phyloP scores from a whole-genome alignment of 2,888 invertebrate species.

The Drosophila atripex region DNA sequence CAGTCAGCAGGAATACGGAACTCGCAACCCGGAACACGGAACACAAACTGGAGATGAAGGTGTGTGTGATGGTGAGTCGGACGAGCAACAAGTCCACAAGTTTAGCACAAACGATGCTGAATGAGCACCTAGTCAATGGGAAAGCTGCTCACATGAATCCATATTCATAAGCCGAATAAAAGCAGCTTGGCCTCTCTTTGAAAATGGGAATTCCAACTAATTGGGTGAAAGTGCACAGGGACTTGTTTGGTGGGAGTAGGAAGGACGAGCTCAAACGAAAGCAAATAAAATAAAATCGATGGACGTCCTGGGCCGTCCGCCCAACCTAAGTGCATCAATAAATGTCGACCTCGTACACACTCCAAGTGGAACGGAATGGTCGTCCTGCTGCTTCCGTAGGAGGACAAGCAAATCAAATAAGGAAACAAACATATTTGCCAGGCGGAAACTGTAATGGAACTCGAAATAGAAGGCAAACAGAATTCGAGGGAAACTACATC shows the following conservation, averaged over 20 bases:
- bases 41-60: slow-evolving; percentile 5
- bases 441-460: slow-evolving; percentile 49
- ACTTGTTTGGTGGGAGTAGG: slow-evolving; percentile 2
- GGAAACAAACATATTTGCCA: slow-evolving; percentile 62
- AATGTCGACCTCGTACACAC: slow-evolving; percentile 54
- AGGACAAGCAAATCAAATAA: slow-evolving; percentile 68
- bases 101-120: slow-evolving; percentile 6
- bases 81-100: slow-evolving; percentile 39
- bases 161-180: slow-evolving; percentile 10
- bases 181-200: slow-evolving; percentile 21
- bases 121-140: slow-evolving; percentile 15
- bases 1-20: slow-evolving; percentile 34
- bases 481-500: slow-evolving; percentile 11
- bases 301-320: slow-evolving; percentile 37
- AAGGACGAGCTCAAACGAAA: slow-evolving; percentile 3
- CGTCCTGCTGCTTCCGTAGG: slow-evolving; percentile 21
- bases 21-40: background rate
- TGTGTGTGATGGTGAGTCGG: background rate
- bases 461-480: slow-evolving; percentile 54
- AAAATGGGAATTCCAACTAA: slow-evolving; percentile 57
- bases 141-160: background rate
- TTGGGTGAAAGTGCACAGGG: slow-evolving; percentile 50
- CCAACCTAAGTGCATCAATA: slow-evolving; percentile 69
- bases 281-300: slow-evolving; percentile 63
- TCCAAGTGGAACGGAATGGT: slow-evolving; percentile 13